Conservation (phyloP, 2,797 vertebrate genomes). For the Myotis myotis region DNA sequence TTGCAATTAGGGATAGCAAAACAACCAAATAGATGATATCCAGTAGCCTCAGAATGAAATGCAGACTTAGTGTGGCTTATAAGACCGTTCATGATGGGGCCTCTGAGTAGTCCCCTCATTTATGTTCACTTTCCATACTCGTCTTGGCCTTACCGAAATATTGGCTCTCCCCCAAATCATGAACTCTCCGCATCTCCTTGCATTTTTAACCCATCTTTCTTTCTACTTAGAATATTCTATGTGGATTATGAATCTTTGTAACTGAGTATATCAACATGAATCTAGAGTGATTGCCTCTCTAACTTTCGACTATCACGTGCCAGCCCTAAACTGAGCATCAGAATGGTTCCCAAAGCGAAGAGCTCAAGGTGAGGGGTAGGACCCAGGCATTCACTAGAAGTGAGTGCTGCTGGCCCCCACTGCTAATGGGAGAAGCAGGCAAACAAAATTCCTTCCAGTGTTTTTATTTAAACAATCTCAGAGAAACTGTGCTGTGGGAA, state of each 20-base stretch:
- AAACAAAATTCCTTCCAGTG: neutral
- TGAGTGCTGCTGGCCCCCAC: neutral
- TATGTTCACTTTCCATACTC: neutral
- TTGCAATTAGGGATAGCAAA: neutral
- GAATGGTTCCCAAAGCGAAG: neutral
- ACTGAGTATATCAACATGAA: neutral
- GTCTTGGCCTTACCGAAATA: neutral
- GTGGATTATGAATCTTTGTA: neutral
- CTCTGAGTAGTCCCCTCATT: neutral
- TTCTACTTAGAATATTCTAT: neutral
- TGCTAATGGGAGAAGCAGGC: neutral
- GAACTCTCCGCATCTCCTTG: neutral
- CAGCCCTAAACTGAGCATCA: neutral
- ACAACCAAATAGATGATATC: neutral
- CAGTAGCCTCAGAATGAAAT: neutral
- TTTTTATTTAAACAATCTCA: conserved; percentile 11
- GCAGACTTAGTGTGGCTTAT: neutral
- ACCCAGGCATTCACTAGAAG: no score
- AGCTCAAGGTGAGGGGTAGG: neutral
- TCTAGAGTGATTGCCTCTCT: neutral
- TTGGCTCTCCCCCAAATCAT: neutral
- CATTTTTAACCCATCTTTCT: neutral
- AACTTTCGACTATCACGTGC: neutral
- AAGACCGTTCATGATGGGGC: neutral
- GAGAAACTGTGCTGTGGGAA: neutral